Conservation (phyloP, 2,888 invertebrate genomes). For the Pseudoips prasinana region DNA sequence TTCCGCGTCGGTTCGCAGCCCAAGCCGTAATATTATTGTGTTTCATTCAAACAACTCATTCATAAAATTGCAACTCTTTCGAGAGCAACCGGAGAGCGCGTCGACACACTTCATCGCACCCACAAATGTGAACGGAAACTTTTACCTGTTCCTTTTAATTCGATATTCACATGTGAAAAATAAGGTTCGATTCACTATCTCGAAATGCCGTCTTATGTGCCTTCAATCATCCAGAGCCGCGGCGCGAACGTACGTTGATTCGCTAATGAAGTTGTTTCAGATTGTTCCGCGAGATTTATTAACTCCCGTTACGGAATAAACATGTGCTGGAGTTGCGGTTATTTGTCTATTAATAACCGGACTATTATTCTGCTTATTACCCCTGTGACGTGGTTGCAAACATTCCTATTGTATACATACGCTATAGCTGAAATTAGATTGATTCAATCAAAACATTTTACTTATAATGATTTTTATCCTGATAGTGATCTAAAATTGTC, state of each 20-base stretch:
- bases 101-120: slow-evolving; percentile 57
- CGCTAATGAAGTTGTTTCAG: slow-evolving; percentile 72
- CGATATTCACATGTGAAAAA: slow-evolving; percentile 39
- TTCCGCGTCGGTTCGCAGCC: slow-evolving; percentile 52
- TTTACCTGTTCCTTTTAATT: slow-evolving; percentile 43
- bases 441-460: slow-evolving; percentile 32
- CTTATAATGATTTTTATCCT: slow-evolving; percentile 9
- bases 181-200: slow-evolving; percentile 40
- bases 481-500: too few species aligned
- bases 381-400: slow-evolving; percentile 55
- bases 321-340: slow-evolving; percentile 62
- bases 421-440: slow-evolving; percentile 49
- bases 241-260: slow-evolving; percentile 50
- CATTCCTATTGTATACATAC: slow-evolving; percentile 43
- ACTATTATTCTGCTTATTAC: slow-evolving; percentile 61
- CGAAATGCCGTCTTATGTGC: slow-evolving; percentile 37
- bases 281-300: slow-evolving; percentile 67
- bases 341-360: slow-evolving; percentile 69
- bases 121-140: slow-evolving; percentile 50
- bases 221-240: slow-evolving; percentile 47
- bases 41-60: slow-evolving; percentile 79
- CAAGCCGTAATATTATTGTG: slow-evolving; percentile 63
- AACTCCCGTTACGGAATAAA: slow-evolving; percentile 57
- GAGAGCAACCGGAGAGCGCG: slow-evolving; percentile 59
- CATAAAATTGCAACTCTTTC: slow-evolving; percentile 75